Conservation (phyloP, 2,797 vertebrate species). For the Pseudomugil tenellus region DNA sequence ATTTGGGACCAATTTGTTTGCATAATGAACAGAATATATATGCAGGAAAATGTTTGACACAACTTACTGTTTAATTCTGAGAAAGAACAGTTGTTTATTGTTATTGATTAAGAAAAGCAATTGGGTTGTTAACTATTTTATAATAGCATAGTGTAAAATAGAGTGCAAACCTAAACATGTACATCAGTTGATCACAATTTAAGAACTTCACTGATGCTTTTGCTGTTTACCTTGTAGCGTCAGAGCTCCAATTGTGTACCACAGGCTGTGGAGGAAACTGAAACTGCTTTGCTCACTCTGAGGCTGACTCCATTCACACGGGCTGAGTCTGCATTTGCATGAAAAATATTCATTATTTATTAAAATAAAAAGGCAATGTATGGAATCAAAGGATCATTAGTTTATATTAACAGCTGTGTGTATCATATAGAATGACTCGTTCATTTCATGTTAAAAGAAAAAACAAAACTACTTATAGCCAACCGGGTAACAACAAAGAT, state of each 20-base stretch:
- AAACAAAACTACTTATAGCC: constrained; percentile 15
- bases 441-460: not conserved
- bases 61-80: not conserved
- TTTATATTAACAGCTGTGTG: not conserved
- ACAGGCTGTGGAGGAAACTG: constrained; percentile 88
- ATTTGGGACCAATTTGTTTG: no score
- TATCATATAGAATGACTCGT: not conserved
- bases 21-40: no score
- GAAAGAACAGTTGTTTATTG: not conserved
- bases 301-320: constrained; percentile 88
- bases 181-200: not conserved
- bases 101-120: not conserved
- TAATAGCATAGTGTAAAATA: not conserved
- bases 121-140: not conserved
- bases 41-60: not conserved
- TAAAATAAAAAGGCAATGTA: constrained; percentile 7
- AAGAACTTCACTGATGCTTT: not conserved
- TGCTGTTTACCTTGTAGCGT: constrained; percentile 87
- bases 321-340: constrained; percentile 84
- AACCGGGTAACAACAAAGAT: constrained; percentile 87
- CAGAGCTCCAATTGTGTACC: constrained; percentile 88
- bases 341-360: constrained; percentile 24
- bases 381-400: constrained; percentile 11
- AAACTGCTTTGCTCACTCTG: constrained; percentile 84
- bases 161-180: not conserved